Base-by-base conservation (phyloP, 2,113 vertebrate species). In the Podarcis muralis region DNA sequence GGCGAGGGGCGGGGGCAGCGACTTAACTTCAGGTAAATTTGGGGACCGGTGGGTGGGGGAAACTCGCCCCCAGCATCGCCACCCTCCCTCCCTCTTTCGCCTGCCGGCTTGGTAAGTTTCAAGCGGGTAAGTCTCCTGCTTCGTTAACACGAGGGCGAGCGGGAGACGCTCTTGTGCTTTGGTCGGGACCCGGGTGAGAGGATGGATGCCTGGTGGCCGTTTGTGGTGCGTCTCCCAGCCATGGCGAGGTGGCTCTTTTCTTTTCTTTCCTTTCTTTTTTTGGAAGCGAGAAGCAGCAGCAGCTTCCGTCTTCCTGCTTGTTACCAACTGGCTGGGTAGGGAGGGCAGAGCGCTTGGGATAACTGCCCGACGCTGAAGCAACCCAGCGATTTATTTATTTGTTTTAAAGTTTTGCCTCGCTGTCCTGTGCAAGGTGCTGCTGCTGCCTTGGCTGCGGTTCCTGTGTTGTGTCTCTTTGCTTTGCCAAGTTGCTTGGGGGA, bases 61-160 rank as follows among this genome's bases (percentile, higher is more conserved):
- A 30, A 12, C 68, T 71, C 43, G 1, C 40, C 3, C 8, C 32
- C 43, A 68, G 59, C 85, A 23, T 20, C 32, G 4, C 69, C 16
- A 62, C 86, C 35, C 18, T 68, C 25, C 43, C 83, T 0, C n/a
- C 18, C 69, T 37, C 48, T 0, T 83, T 81, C 78, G 90, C 4
- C 80, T 86, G 3, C 80, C 35, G 80, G 23, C 8, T 89, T 27
- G 93, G 90, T 93, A 81, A 94, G 92, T 93, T 93, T 87, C 27
- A 2, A 81, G 59, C 83, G 37, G 75, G 82, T 35, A 66, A 35
- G 86, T 79, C 37, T 84, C 65, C 16, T 57, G n/a, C 48, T 53
- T 22, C 30, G 40, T 11, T 75, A 77, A 68, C n/a, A 75, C 30
- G 25, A 68, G 32, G 40, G 68, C 2, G 37, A 2, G 32, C 40